These are phyloP conservation scores for Atethmia centrago DNA, from an alignment of 2,888 invertebrate species.

Conservation along the genomic window DNA sequence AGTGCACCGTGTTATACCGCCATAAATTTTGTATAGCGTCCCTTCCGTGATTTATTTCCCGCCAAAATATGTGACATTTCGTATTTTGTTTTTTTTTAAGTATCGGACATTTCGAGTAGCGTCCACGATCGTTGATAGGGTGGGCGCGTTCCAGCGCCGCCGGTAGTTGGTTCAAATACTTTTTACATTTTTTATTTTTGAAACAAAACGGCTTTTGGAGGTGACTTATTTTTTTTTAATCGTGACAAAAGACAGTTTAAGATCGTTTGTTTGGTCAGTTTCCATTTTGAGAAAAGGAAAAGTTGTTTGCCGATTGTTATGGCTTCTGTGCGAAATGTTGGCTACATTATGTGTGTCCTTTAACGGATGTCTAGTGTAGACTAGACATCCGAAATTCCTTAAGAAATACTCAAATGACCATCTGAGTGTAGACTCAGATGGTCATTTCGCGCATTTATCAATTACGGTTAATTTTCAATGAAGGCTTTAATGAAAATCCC, in stretches of 20 bases:
- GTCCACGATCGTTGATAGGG: constrained; percentile 89
- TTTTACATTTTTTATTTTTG: constrained; percentile 77
- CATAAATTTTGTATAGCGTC: constrained; percentile 89
- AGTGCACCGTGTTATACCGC: constrained; percentile 81
- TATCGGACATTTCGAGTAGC: constrained; percentile 88
- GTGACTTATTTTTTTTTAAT: constrained; percentile 76
- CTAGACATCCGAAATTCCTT: too few species aligned
- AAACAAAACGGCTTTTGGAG: constrained; percentile 81
- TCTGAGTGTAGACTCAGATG: too few species aligned
- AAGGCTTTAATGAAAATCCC: neutral
- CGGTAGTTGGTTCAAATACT: constrained; percentile 87
- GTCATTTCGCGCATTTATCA: neutral
- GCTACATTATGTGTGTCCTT: neutral
- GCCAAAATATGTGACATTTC: constrained; percentile 88
- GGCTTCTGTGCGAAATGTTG: constrained; percentile 23
- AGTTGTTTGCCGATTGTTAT: constrained; percentile 44
- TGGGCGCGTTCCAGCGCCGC: constrained; percentile 84
- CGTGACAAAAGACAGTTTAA: constrained; percentile 80
- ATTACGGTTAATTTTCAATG: neutral
- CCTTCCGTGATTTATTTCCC: constrained; percentile 88
- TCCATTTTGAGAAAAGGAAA: constrained; percentile 51
- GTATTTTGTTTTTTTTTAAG: constrained; percentile 81
- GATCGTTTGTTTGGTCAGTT: constrained; percentile 45
- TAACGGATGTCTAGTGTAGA: neutral
- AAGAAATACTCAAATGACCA: too few species aligned